Evolutionary conservation across 1,140 invertebrate genomes (phyloP).

Genomic region (Drosophila orena): DNA sequence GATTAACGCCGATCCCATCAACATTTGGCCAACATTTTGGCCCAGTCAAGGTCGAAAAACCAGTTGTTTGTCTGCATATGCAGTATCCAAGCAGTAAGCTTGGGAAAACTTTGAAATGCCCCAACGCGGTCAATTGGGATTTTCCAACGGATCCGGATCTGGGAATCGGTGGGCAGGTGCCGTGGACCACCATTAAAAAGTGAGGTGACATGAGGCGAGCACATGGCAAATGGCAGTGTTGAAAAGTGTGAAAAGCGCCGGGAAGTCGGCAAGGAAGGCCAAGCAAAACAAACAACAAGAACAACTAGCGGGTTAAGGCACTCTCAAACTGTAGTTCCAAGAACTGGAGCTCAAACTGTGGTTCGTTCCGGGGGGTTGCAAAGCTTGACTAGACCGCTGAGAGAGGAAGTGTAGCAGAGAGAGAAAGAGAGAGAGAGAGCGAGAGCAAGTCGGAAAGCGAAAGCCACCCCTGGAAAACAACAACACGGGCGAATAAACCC

Average conservation of each 20-base stretch:
- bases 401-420: constrained; percentile 8
- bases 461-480: constrained; percentile 48
- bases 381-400: constrained; percentile 49
- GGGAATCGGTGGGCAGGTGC: constrained; percentile 1
- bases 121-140: constrained; percentile 53
- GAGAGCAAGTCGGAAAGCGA: constrained; percentile 7
- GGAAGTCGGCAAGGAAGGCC: constrained; percentile 20
- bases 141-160: neutral
- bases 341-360: constrained; percentile 45
- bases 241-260: constrained; percentile 40
- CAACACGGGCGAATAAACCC: constrained; percentile 18
- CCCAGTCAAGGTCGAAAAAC: neutral
- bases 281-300: constrained; percentile 47
- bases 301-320: constrained; percentile 23
- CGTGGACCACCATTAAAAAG: neutral
- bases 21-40: constrained; percentile 7
- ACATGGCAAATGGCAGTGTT: constrained; percentile 64
- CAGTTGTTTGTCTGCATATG: constrained; percentile 12
- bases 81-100: constrained; percentile 14
- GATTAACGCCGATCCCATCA: neutral
- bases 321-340: constrained; percentile 36
- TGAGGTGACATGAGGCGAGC: constrained; percentile 19
- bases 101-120: constrained; percentile 46
- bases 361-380: constrained; percentile 38
- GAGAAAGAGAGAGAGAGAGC: neutral